A percentile compares a stretch with the other conserved stretches of the same genome.
Evolutionary conservation across 2,888 invertebrate genomes (phyloP).

Genomic region (Elmis aenea): DNA sequence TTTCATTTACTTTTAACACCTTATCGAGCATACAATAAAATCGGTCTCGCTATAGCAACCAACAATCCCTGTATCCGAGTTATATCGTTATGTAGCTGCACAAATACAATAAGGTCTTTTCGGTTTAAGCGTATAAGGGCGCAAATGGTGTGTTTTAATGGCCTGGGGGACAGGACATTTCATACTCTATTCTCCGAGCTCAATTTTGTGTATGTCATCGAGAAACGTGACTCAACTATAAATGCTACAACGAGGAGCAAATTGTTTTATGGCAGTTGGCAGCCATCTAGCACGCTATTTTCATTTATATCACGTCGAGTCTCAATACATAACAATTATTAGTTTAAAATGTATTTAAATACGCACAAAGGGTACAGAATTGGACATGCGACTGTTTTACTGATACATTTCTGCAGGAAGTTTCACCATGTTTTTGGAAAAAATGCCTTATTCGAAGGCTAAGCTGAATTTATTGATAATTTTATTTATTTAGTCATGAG

Average conservation of each 20-base stretch:
- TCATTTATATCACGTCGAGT: no score
- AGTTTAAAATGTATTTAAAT: no score
- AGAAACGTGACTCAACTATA: constrained; percentile 45
- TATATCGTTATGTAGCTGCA: constrained; percentile 32
- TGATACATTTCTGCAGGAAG: no score
- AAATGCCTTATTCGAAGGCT: no score
- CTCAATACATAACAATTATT: constrained; percentile 26
- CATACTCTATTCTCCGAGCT: constrained; percentile 40
- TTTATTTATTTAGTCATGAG: no score
- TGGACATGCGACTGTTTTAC: no score
- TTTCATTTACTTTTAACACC: constrained; percentile 32
- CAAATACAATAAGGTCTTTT: constrained; percentile 31
- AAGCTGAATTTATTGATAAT: no score
- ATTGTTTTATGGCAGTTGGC: constrained; percentile 44
- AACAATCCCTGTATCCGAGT: constrained; percentile 33
- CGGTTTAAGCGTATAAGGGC: constrained; percentile 26
- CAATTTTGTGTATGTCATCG: constrained; percentile 46
- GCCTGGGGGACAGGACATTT: constrained; percentile 36
- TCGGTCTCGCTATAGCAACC: constrained; percentile 30
- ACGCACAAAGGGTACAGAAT: no score
- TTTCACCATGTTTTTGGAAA: no score
- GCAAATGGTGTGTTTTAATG: constrained; percentile 24
- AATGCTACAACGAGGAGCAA: constrained; percentile 40
- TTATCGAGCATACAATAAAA: constrained; percentile 26
- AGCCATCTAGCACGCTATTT: constrained; percentile 28